phyloP scores from a whole-genome alignment of 2,797 vertebrate species.

The Danio jaintianensis region DNA sequence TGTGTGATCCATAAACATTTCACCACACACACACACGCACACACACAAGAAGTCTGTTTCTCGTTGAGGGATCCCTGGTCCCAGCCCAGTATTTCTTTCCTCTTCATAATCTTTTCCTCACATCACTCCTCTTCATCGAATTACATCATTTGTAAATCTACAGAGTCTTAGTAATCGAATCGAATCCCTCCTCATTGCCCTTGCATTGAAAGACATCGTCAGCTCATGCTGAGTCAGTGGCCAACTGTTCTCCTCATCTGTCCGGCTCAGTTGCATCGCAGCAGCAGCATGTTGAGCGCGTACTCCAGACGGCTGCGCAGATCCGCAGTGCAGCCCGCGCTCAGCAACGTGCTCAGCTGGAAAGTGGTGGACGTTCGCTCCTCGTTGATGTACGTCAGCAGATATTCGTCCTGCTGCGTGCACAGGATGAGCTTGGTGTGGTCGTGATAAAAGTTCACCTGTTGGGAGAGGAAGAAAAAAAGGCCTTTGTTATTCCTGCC shows the following conservation, averaged over 20 bases:
- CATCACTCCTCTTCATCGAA: conserved; percentile 72
- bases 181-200: conserved; percentile 43
- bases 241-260: conserved; percentile 22
- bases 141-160: conserved; percentile 12
- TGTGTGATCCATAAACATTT: conserved; percentile 43
- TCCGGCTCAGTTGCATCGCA: conserved; percentile 87
- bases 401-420: conserved; percentile 90
- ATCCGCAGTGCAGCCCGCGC: conserved; percentile 88
- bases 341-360: conserved; percentile 86
- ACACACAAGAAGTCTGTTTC: conserved; percentile 58
- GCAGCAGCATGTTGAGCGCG: conserved; percentile 95
- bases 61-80: conserved; percentile 78
- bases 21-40: conserved; percentile 50
- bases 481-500: conserved; percentile 37
- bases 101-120: conserved; percentile 54
- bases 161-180: conserved; percentile 57
- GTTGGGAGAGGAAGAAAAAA: conserved; percentile 54
- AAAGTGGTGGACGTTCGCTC: conserved; percentile 93
- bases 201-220: background rate
- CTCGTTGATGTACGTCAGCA: conserved; percentile 97
- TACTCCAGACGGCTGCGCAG: conserved; percentile 94
- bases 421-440: conserved; percentile 98
- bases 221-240: background rate
- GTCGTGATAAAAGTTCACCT: conserved; percentile 99
- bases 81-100: conserved; percentile 81